Evolutionary conservation across 2,797 vertebrate genomes (phyloP), one percentile per base, ranked within the genome.

Genomic region (Typhlichthys eigenmanni): DNA sequence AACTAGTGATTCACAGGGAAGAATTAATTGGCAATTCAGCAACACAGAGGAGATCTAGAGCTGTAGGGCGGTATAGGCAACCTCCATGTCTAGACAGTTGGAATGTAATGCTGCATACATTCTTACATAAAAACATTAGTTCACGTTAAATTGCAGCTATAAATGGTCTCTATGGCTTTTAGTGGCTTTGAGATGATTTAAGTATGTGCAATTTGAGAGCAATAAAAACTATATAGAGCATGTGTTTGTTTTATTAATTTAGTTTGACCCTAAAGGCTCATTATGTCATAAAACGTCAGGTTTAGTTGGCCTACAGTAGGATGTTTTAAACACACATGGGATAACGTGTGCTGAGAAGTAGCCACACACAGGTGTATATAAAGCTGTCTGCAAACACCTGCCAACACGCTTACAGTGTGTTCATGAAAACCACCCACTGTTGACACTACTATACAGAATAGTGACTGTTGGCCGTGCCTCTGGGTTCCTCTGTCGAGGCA

Each of bases 161-260:
- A 81, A 87, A 76, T 81, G 79, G 79, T 71, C 83, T 72, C 77
- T 14, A 24, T 13, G 74, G 81, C 56, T 60, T 29, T 82, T 74
- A 74, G 55, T 64, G 67, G 65, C 67, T 76, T 77, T 52, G 58
- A 70, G 74, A 64, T 63, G 54, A 60, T 71, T 69, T 47, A 7
- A 50, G 58, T 13, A 19, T 49, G 61, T 17, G 50, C 63, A 47
- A 12, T 24, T 55, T 57, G 62, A 60, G 51, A 49, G 59, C 70
- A 66, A 58, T 70, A 24, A 72, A 55, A 78, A 82, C 10, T 71
- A 74, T 63, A 58, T 67, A 55, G 16, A 55, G 48, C 51, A 55
- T 47, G 55, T 47, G 55, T 1, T 10, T 56, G 72, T 63, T 73
- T 55, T 38, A 82, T 70, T 71, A 60, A 68, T 66, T 81, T 13